Base-by-base conservation (phyloP, 2,888 invertebrate species). In the Masnerella sp. region DNA sequence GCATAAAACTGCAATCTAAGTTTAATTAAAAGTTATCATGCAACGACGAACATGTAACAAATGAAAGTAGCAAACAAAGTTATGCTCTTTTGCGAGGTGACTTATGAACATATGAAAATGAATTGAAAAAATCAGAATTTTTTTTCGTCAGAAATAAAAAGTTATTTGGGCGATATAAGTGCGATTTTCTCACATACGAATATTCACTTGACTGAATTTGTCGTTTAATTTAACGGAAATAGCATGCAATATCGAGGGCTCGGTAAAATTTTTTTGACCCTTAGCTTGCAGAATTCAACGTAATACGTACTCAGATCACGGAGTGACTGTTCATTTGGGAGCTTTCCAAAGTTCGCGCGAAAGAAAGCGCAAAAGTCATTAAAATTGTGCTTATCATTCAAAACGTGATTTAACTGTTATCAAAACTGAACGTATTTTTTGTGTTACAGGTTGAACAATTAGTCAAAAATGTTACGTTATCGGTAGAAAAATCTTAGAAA, bases 21-120 rank as follows among this genome's bases (percentile, higher is more conserved):
- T 68, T 32, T 68, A 59, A 68, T 68, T 68, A 59, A 68, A 59
- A 59, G 51, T 38, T 58, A 52, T 59, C 68, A 68, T 59, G 59
- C 59, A 52, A 59, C 22, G 15, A 11, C 18, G 34, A 52, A 34
- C 52, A 18, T 18, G 9, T 17, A 49, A 30, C 30, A 34, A 49
- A 43, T 34, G 43, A 58, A 34, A 30, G 17, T 17, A 2, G 36
- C 17, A 28, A 18, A 47, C 42, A n/a, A 40, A 49, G 56, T 58
- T 58, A 58, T 25, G 34, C n/a, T 9, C 2, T n/a, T n/a, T n/a
- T n/a, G n/a, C n/a, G n/a, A n/a, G n/a, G n/a, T n/a, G n/a, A n/a
- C 1, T 22, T 0, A 28, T 28, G 14, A 4, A 7, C 25, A 20
- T 17, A 34, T 64, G 11, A 38, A 65, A 65, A 61, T 43, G 30